These are phyloP conservation scores for Columba janthina DNA, from an alignment of 2,113 vertebrate species.

Conservation along the genomic window DNA sequence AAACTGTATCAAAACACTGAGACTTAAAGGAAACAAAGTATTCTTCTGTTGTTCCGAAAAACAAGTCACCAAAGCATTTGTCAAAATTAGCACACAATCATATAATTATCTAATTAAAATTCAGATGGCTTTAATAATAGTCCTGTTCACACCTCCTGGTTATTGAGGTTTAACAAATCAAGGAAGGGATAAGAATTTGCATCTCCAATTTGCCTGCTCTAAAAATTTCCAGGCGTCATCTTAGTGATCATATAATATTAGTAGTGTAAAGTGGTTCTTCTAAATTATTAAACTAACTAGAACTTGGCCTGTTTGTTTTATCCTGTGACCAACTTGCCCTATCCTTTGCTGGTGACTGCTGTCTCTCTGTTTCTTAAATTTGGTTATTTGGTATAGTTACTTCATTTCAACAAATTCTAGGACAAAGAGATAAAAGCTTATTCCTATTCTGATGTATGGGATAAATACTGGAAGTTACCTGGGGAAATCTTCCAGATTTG, in stretches of 20 bases:
- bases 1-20: neutral
- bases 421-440: neutral
- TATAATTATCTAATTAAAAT: neutral
- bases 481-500: neutral
- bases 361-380: neutral
- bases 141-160: neutral
- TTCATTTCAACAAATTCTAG: neutral
- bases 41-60: neutral
- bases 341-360: neutral
- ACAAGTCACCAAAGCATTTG: neutral
- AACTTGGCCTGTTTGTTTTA: neutral
- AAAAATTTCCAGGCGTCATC: neutral
- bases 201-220: neutral
- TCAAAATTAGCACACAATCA: neutral
- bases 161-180: neutral
- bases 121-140: neutral
- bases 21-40: neutral
- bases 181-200: neutral
- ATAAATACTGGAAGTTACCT: neutral
- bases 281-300: neutral
- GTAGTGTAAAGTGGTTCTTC: neutral
- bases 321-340: neutral
- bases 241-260: neutral
- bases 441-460: neutral
- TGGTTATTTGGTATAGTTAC: neutral